Percentiles rank a stretch among this genome's conserved stretches.
Conservation (phyloP, 2,113 vertebrate genomes). For the Corapipo altera region DNA sequence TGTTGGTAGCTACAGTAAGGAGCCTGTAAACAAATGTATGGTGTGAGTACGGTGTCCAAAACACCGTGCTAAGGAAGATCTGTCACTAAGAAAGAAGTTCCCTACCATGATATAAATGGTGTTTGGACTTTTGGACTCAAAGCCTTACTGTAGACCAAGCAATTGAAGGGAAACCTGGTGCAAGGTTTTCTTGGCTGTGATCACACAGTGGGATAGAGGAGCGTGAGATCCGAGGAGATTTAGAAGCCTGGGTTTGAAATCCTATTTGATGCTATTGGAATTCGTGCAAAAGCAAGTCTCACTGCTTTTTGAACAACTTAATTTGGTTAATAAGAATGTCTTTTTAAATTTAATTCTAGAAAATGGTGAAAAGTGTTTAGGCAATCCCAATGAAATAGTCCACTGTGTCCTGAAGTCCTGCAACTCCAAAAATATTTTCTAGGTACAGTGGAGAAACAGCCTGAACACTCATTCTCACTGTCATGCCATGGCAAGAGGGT, state of each 20-base stretch:
- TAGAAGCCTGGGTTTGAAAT: neutral
- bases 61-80: accelerated
- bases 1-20: neutral
- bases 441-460: neutral
- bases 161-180: neutral
- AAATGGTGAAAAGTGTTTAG: neutral
- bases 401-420: neutral
- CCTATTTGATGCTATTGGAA: neutral
- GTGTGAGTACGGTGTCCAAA: accelerated
- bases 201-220: neutral
- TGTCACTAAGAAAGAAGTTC: neutral
- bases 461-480: neutral
- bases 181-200: neutral
- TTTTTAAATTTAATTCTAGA: neutral
- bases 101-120: neutral
- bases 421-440: neutral
- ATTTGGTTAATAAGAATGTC: neutral
- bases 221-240: neutral
- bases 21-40: neutral
- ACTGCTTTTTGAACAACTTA: neutral
- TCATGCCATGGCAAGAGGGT: neutral
- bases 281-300: neutral
- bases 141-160: neutral
- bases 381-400: neutral
- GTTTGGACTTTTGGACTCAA: neutral